A percentile compares a stretch with the other conserved stretches of the same genome.
Evolutionary conservation across 2,797 vertebrate species (phyloP).

Genomic region (Alcedo atthis): DNA sequence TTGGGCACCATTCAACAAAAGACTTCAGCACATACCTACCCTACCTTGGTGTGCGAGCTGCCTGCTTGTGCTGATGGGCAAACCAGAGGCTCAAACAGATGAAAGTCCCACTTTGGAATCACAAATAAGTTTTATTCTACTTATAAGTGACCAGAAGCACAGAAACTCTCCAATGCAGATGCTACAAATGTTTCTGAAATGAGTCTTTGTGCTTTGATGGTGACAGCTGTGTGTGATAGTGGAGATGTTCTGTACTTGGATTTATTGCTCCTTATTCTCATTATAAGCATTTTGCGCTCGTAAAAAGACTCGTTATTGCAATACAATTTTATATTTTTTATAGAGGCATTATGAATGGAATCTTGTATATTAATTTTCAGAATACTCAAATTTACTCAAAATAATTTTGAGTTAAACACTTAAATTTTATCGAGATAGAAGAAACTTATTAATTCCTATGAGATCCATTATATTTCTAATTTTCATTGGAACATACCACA

Average conservation of each 20-base stretch:
- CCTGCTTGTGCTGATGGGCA: not conserved
- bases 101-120: not conserved
- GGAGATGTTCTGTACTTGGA: not conserved
- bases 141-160: not conserved
- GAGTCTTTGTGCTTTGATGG: not conserved
- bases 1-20: not conserved
- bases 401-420: not conserved
- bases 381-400: not conserved
- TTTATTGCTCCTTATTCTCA: not conserved
- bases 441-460: not conserved
- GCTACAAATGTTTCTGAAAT: not conserved
- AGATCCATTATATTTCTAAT: not conserved
- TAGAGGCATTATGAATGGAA: not conserved
- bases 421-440: not conserved
- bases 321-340: not conserved
- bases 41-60: not conserved
- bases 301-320: not conserved
- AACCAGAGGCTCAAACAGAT: not conserved
- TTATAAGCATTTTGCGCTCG: not conserved
- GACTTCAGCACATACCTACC: accelerated
- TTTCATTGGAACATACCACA: not conserved
- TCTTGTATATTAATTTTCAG: not conserved
- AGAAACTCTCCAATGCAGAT: not conserved
- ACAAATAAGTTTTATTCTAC: not conserved
- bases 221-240: not conserved